Percentiles rank a stretch among this genome's conserved stretches.
Conservation (phyloP, 2,888 invertebrate species). For the Microctonus brassicae region DNA sequence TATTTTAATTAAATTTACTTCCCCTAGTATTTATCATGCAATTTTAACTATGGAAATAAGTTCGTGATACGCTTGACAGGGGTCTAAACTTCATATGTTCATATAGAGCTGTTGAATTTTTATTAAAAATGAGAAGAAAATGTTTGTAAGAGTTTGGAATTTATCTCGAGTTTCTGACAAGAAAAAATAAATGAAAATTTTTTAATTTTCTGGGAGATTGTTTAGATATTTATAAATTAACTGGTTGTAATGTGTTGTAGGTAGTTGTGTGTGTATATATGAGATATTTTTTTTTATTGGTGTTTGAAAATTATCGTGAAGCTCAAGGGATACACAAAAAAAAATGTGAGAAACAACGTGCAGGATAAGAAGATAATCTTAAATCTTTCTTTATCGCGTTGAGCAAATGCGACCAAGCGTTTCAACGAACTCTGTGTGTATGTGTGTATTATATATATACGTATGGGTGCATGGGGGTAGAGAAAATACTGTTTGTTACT, state of each 20-base stretch:
- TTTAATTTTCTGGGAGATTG: background rate
- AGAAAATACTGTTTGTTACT: background rate
- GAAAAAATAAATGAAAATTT: background rate
- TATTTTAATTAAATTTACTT: slow-evolving; percentile 66
- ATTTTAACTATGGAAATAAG: slow-evolving; percentile 2
- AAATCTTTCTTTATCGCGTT: slow-evolving; percentile 29
- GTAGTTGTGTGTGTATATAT: background rate
- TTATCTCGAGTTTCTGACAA: no score
- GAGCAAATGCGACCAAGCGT: slow-evolving; percentile 25
- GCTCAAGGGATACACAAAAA: background rate
- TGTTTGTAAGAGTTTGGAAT: no score
- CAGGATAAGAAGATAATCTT: slow-evolving; percentile 34
- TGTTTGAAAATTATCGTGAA: slow-evolving; percentile 2
- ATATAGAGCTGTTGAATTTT: no score
- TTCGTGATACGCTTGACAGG: background rate
- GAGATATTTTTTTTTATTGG: background rate
- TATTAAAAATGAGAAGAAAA: no score
- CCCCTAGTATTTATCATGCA: slow-evolving; percentile 29
- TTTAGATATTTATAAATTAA: background rate
- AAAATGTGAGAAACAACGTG: slow-evolving; percentile 2
- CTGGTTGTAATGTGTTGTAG: background rate
- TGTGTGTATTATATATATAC: background rate
- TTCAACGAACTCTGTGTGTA: slow-evolving; percentile 23
- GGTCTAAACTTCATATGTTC: background rate
- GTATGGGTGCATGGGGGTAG: slow-evolving; percentile 25